Evolutionary conservation across 2,113 vertebrate genomes (phyloP).

Genomic region (Pycnonotus jocosus): DNA sequence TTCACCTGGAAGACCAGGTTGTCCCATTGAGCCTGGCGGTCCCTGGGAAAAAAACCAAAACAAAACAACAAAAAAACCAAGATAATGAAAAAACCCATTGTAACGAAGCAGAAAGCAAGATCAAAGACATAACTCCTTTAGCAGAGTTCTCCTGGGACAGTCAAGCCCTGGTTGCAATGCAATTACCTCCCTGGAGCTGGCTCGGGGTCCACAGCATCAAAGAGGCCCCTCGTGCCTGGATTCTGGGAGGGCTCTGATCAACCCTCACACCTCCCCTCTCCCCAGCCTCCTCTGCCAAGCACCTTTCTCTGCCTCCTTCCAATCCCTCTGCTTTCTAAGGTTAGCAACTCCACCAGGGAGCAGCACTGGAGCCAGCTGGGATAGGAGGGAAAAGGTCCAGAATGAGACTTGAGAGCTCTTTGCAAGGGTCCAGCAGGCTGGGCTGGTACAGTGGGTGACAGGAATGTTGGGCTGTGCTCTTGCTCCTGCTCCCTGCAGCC

Average conservation of each 20-base stretch:
- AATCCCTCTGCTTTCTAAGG: background rate
- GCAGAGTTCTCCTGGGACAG: conserved; percentile 12
- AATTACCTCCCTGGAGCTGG: conserved; percentile 38
- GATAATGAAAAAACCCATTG: conserved; percentile 28
- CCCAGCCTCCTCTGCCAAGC: background rate
- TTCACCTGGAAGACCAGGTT: conserved; percentile 85
- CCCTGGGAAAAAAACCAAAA: conserved; percentile 70
- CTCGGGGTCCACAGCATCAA: background rate
- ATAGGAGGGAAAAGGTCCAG: background rate
- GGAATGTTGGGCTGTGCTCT: background rate
- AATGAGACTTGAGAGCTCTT: background rate
- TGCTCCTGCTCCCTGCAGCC: background rate
- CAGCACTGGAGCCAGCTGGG: background rate
- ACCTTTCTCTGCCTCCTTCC: background rate
- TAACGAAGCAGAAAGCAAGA: conserved; percentile 19
- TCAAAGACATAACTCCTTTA: conserved; percentile 54
- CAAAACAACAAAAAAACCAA: too few species aligned
- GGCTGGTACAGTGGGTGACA: background rate
- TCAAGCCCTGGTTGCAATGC: background rate
- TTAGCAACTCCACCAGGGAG: background rate
- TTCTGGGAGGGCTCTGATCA: background rate
- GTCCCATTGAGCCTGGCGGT: conserved; percentile 79
- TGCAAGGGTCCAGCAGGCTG: background rate
- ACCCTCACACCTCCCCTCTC: background rate
- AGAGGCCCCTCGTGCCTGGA: background rate